Base-by-base conservation (phyloP, 2,113 vertebrate species). In the Rhabdornis inornatus region DNA sequence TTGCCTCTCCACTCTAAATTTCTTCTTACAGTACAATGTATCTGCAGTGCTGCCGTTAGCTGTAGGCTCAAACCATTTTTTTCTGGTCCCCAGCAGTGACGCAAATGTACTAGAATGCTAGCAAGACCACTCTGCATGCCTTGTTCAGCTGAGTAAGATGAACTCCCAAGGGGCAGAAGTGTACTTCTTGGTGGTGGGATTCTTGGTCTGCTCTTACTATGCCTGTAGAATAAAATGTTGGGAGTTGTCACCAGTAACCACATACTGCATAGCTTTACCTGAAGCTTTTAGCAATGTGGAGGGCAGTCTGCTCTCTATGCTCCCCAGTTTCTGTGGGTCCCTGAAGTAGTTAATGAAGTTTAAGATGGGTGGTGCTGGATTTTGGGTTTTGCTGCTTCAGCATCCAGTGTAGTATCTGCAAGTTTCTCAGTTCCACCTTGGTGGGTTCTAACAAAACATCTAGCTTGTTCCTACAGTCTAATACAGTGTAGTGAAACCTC, bases 61-160 rank as follows among this genome's bases (percentile, higher is more conserved):
- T 1, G 0, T 33, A 19, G 11, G 37, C 39, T 72, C 24, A 53
- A 10, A 16, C 4, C 13, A 1, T 80, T 64, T 63, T 3, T 71
- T 79, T 53, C 45, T 59, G 27, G 50, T 39, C 6, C 22, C 13
- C 25, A 57, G 25, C 37, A 15, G 21, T 53, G 35, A 21, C 4
- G 4, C 44, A 39, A 53, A 63, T 49, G 10, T 40, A 31, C 37
- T 40, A 56, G 13, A 21, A 12, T 52, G 55, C 49, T 40, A 19
- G 9, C 37, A 68, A 27, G 47, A 45, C 22, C 6, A 5, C 22
- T 81, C 53, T 52, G 44, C 4, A 0, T 70, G 35, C 33, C 33
- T 75, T 21, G 31, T 66, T 42, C 31, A 35, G 18, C 53, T 50
- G 44, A 55, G 31, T 33, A 24, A 84, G 39, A 15, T 78, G 39